A percentile compares a stretch with the other conserved stretches of the same genome.
Conservation (phyloP, 2,113 vertebrate genomes). For the Melanocharis versteri region DNA sequence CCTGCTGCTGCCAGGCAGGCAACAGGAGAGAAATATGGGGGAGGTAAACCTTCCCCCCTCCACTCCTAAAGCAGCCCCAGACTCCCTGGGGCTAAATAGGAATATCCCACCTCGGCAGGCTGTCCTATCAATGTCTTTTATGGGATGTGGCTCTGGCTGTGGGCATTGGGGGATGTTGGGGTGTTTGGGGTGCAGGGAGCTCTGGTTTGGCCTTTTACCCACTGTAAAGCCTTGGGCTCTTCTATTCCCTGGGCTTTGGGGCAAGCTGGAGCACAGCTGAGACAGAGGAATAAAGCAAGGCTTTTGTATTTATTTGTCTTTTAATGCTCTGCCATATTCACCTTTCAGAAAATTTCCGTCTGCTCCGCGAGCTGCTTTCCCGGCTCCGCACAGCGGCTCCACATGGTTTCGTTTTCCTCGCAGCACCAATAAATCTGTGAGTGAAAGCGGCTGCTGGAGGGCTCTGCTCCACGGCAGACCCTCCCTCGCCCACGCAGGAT, state of each 20-base stretch:
- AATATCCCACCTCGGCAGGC: neutral
- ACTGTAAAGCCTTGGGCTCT: neutral
- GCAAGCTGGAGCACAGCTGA: neutral
- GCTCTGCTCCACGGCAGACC: neutral
- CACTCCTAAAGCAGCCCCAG: neutral
- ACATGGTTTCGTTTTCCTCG: constrained; percentile 32
- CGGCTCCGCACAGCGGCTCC: neutral
- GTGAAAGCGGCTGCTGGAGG: constrained; percentile 34
- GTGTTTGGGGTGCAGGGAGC: neutral
- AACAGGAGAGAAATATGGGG: neutral
- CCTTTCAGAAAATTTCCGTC: constrained; percentile 62
- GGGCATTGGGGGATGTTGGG: neutral
- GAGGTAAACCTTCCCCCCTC: neutral
- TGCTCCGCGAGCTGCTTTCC: neutral
- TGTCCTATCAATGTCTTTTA: neutral
- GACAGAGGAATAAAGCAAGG: neutral
- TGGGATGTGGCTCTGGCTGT: neutral
- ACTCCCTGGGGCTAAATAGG: neutral
- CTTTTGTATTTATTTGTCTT: constrained; percentile 48
- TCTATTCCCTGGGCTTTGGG: neutral
- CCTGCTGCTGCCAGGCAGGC: neutral
- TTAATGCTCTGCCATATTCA: constrained; percentile 44
- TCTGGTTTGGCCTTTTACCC: neutral
- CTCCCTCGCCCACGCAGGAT: constrained; percentile 21
- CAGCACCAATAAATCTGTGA: constrained; percentile 26